Percentiles rank a stretch among this genome's conserved stretches.
phyloP scores from a whole-genome alignment of 2,888 invertebrate genomes.

The Cepaea hortensis region DNA sequence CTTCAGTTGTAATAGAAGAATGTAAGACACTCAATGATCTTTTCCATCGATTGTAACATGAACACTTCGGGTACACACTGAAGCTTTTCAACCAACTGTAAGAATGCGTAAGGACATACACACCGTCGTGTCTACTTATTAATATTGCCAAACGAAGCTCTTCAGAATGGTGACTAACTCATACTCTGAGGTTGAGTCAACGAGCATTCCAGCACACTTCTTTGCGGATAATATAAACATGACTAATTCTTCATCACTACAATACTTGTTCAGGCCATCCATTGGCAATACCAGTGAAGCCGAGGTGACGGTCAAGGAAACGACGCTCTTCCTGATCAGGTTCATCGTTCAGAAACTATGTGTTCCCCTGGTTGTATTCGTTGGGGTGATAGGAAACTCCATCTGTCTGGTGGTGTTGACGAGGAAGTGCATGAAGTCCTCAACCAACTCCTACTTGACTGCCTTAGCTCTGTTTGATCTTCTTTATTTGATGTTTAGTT shows the following conservation, averaged over 20 bases:
- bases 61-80: no score
- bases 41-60: no score
- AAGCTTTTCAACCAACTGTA: no score
- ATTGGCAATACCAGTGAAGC: neutral
- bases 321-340: conserved; percentile 56
- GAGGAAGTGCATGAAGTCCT: conserved; percentile 70
- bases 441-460: conserved; percentile 81
- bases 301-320: conserved; percentile 46
- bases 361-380: conserved; percentile 66
- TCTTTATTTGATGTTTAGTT: conserved; percentile 82
- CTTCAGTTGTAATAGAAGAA: no score
- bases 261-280: neutral
- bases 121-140: no score
- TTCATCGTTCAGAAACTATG: conserved; percentile 67
- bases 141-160: neutral
- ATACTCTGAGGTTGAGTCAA: neutral
- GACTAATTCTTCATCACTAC: neutral
- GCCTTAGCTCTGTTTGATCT: conserved; percentile 85
- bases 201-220: neutral
- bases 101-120: no score
- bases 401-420: conserved; percentile 72
- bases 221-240: neutral
- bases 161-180: neutral
- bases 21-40: no score
- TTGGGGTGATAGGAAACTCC: conserved; percentile 71